A percentile compares a stretch with the other conserved stretches of the same genome.
phyloP scores from a whole-genome alignment of 2,797 vertebrate genomes.

The Pipistrellus pygmaeus region DNA sequence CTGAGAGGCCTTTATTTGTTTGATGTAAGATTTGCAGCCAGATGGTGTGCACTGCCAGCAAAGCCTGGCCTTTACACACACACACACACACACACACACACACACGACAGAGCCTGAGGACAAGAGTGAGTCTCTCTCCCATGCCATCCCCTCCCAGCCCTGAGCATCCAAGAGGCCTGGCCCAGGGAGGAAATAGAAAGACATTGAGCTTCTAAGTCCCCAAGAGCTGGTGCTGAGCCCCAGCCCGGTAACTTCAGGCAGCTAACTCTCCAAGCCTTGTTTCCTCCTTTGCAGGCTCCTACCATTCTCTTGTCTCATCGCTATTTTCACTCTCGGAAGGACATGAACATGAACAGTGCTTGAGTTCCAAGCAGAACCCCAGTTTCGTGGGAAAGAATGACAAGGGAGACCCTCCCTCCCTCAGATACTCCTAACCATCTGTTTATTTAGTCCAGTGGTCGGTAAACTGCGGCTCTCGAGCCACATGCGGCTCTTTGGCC shows the following conservation, averaged over 20 bases:
- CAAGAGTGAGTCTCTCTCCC: fast-evolving
- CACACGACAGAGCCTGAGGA: neutral
- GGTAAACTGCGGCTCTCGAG: no score
- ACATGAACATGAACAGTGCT: neutral
- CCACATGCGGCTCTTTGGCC: no score
- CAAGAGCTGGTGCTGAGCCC: neutral
- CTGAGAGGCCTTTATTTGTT: neutral
- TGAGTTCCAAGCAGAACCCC: neutral
- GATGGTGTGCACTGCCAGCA: neutral
- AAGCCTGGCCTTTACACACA: neutral
- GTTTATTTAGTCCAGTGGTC: neutral
- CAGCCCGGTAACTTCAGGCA: neutral
- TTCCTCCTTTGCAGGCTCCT: neutral
- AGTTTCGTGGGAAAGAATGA: neutral
- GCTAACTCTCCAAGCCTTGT: neutral
- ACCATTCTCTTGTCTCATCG: neutral
- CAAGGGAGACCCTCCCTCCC: neutral
- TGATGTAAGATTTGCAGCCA: neutral
- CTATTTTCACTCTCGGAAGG: neutral
- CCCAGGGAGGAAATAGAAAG: neutral
- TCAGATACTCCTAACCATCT: neutral
- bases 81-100: no score
- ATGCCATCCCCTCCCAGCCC: neutral
- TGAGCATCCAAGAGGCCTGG: neutral
- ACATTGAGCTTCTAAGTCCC: neutral